A percentile compares a stretch with the other conserved stretches of the same genome.
Evolutionary conservation across 2,797 vertebrate genomes (phyloP).

Genomic region (Morus bassanus): DNA sequence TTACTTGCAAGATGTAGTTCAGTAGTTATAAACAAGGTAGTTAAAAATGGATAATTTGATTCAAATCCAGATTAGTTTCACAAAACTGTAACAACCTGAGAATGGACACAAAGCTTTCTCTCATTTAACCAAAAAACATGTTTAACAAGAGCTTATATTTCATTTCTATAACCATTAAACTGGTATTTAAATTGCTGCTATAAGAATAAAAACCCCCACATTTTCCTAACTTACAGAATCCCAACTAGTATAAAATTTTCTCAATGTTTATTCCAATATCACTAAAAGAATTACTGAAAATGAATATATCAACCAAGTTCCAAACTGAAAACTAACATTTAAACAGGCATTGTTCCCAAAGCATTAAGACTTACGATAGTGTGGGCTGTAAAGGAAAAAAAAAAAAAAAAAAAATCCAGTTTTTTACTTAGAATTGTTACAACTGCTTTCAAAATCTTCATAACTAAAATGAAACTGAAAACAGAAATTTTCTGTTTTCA

Average conservation of each 20-base stretch:
- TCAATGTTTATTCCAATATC: not conserved
- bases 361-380: not conserved
- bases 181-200: not conserved
- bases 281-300: not conserved
- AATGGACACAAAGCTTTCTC: not conserved
- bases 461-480: not conserved
- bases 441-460: not conserved
- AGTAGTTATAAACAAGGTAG: not conserved
- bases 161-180: not conserved
- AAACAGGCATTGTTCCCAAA: not conserved
- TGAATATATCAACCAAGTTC: not conserved
- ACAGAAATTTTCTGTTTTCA: not conserved
- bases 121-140: not conserved
- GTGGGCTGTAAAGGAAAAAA: not conserved
- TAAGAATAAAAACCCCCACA: not conserved
- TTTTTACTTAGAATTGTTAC: not conserved
- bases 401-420: not conserved
- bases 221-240: not conserved
- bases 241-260: not conserved
- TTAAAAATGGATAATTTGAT: not conserved
- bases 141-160: not conserved
- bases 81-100: not conserved
- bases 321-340: not conserved
- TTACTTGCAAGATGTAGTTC: not conserved
- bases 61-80: not conserved